A percentile compares a stretch with the other conserved stretches of the same genome.
Conservation (phyloP, 2,113 vertebrate genomes). For the Microcebus tavaratra region DNA sequence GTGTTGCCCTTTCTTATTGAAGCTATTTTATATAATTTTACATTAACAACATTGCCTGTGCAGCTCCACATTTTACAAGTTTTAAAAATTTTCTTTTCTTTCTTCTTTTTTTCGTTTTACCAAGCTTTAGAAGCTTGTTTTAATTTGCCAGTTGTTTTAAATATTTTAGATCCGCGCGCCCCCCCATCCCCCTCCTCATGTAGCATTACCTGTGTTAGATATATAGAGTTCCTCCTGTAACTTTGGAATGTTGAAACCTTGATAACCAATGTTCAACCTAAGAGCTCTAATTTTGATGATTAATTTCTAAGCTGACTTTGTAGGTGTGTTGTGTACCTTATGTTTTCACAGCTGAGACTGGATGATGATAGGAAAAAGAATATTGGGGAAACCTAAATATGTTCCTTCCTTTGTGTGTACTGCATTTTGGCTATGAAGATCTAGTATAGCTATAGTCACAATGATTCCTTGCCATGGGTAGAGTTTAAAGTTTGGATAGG, state of each 20-base stretch:
- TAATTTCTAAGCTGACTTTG: slow-evolving; percentile 30
- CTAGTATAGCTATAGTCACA: not conserved
- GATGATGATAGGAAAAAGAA: not conserved
- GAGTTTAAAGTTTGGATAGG: not conserved
- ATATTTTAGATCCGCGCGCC: not conserved
- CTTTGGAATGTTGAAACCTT: not conserved
- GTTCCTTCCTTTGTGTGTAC: not conserved
- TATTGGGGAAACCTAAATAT: not conserved
- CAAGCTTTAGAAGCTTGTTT: slow-evolving; percentile 27
- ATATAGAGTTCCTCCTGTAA: not conserved
- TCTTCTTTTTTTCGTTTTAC: not conserved
- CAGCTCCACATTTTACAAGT: not conserved
- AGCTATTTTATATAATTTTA: not conserved
- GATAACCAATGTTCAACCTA: not conserved
- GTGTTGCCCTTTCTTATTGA: not conserved
- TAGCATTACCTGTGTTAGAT: not conserved
- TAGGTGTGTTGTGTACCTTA: not conserved
- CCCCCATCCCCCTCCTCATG: not conserved
- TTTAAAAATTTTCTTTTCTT: not conserved
- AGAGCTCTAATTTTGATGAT: not conserved
- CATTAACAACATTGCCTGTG: not conserved
- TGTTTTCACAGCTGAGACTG: not conserved
- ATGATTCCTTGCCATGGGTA: not conserved
- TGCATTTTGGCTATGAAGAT: not conserved
- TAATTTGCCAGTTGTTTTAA: slow-evolving; percentile 22